Base-by-base conservation (phyloP, 2,888 invertebrate genomes). In the Julus scanicus region DNA sequence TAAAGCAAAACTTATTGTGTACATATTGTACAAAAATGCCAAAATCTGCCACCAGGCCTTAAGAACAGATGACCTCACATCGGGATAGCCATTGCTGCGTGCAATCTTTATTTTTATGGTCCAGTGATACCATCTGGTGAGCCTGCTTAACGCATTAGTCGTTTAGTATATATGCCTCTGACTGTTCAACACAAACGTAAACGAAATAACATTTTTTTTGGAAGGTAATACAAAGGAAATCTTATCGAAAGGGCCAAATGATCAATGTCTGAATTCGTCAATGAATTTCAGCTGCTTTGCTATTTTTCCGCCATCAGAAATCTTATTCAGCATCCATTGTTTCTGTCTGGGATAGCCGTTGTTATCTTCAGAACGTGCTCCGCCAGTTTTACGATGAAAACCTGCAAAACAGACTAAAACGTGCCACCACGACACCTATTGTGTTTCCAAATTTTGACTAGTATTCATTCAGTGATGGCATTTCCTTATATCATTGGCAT, bases 241-340 rank as follows among this genome's bases (percentile, higher is more conserved):
- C 9, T n/a, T n/a, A 17, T 63, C 63, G 13, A 63, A 29, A n/a
- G 63, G 63, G 63, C 17, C 63, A 63, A 63, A 63, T 1, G 63
- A 63, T 63, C 63, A 63, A n/a, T 63, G 63, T n/a, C 63, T 63
- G n/a, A 63, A 63, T 63, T 63, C 63, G 63, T 13, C 11, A 48
- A 48, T 48, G 48, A 48, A 48, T 6, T 48, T 48, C 63, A 63
- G 63, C 17, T 63, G 17, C 4, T 20, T 71, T 9, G 71, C n/a
- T n/a, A 29, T 9, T 71, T 71, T 57, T 29, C 20, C 29, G 29
- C 71, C 71, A n/a, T 11, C 71, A n/a, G 71, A 29, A 71, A 71
- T 71, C n/a, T 71, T n/a, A 71, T 71, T 29, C 20, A 71, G 29
- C 29, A 29, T 9, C 15, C n/a, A 29, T 48, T 20, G 20, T 71